Conservation (phyloP, 2,888 invertebrate species). For the Eupsilia transversa region DNA sequence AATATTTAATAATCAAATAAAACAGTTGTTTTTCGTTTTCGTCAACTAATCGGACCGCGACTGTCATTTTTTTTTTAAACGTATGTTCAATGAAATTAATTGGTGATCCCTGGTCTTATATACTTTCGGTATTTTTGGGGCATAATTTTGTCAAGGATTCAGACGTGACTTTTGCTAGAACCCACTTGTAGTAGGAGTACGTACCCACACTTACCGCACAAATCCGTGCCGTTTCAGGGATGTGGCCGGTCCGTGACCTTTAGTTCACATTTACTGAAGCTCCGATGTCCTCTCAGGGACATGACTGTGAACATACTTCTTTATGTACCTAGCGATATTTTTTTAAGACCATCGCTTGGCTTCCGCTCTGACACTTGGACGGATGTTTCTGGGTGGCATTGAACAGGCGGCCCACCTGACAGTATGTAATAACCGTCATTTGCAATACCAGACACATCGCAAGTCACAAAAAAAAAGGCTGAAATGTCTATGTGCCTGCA, state of each 20-base stretch:
- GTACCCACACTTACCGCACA: slow-evolving; percentile 1
- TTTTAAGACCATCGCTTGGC: not conserved
- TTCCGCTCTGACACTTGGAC: not conserved
- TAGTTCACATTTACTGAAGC: slow-evolving; percentile 12
- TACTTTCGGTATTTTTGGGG: not conserved
- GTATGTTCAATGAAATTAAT: too few relatives aligned
- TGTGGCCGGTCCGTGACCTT: slow-evolving; percentile 7
- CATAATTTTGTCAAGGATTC: not conserved
- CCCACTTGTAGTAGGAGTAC: not conserved
- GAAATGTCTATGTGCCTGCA: not conserved
- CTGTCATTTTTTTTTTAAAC: too few relatives aligned
- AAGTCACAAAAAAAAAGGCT: too few relatives aligned
- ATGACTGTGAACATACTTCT: not conserved
- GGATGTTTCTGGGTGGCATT: not conserved
- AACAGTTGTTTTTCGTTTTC: too few relatives aligned
- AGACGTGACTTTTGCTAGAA: not conserved
- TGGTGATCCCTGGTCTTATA: too few relatives aligned
- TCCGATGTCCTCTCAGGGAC: not conserved
- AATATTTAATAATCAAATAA: too few relatives aligned
- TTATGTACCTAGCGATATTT: not conserved
- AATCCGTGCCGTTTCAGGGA: slow-evolving; percentile 9
- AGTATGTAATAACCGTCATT: not conserved
- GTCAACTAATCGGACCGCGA: too few relatives aligned
- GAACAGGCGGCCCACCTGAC: not conserved
- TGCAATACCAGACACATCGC: not conserved